phyloP scores from a whole-genome alignment of 2,888 invertebrate species.

The Onchidella celtica region DNA sequence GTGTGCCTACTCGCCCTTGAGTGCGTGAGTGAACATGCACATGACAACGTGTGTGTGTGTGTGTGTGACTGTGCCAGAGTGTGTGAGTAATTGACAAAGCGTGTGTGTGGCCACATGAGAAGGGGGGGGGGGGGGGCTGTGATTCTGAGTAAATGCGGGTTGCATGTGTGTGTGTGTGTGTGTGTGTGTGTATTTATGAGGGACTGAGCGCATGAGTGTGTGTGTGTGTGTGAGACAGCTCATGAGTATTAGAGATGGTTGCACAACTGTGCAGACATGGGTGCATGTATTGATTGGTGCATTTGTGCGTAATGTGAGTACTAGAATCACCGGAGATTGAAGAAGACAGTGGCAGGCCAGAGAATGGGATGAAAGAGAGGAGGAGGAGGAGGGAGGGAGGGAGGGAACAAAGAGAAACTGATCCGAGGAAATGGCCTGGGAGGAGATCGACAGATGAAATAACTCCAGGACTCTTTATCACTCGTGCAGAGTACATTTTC shows the following conservation, averaged over 20 bases:
- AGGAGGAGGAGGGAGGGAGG: not conserved
- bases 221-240: not conserved
- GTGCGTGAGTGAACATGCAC: too few relatives aligned
- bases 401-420: not conserved
- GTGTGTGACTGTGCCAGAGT: too few relatives aligned
- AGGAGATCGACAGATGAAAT: too few relatives aligned
- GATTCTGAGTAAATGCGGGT: not conserved
- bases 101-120: too few relatives aligned
- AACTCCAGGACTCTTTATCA: too few relatives aligned
- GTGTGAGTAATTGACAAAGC: too few relatives aligned
- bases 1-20: too few relatives aligned
- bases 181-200: not conserved
- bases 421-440: not conserved
- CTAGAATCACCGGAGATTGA: not conserved
- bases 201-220: not conserved
- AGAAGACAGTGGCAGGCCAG: not conserved
- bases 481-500: too few relatives aligned
- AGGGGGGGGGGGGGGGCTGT: not conserved
- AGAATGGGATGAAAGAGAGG: not conserved
- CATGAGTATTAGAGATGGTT: not conserved
- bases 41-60: too few relatives aligned
- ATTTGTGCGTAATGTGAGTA: not conserved
- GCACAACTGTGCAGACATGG: not conserved
- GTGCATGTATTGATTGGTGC: not conserved
- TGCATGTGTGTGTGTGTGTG: not conserved